Evolutionary conservation across 2,888 invertebrate species (phyloP), one percentile per base, ranked within the genome.

Genomic region (Siphonodentalium dalli): DNA sequence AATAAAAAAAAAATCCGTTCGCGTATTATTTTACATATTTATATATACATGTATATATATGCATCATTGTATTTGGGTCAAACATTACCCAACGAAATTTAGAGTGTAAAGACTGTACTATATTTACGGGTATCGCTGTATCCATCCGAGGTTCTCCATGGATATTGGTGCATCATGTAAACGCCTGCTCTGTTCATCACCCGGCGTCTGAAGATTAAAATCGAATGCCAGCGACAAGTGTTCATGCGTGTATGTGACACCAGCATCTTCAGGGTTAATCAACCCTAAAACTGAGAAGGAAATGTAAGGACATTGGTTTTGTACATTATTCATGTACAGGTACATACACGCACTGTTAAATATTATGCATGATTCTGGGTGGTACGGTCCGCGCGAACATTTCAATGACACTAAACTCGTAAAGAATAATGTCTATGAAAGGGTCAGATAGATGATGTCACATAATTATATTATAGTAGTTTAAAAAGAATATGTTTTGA

Each of bases 101-200:
- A 43, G 29, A 15, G 1, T 33, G 33, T 6, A 6, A 7, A 33
- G 11, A 7, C 33, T 2, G 18, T 15, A 33, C 33, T 11, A 1
- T 40, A 52, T 68, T 62, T 68, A 75, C 75, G 74, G 75, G 53
- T 73, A 62, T 43, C 71, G 72, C 11, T 57, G 53, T 8, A 75
- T 66, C 69, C 70, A 74, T 49, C 74, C 72, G 18, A 65, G 49
- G 24, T 69, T 71, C 18, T 66, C 63, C 46, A 65, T 48, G 11
- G 56, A 40, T n/a, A 71, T 46, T 1, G 69, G 58, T 27, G 51
- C 43, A 15, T 61, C 39, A 21, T 65, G 54, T 7, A 47, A 39
- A 6, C 60, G 54, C 40, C 49, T 53, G 43, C 51, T 57, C 11
- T 56, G 45, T n/a, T 37, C 20, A 7, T 42, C 39, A n/a, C 34